These are phyloP conservation scores for Cephus nigrinus DNA, from an alignment of 2,888 invertebrate species.

Conservation along the genomic window DNA sequence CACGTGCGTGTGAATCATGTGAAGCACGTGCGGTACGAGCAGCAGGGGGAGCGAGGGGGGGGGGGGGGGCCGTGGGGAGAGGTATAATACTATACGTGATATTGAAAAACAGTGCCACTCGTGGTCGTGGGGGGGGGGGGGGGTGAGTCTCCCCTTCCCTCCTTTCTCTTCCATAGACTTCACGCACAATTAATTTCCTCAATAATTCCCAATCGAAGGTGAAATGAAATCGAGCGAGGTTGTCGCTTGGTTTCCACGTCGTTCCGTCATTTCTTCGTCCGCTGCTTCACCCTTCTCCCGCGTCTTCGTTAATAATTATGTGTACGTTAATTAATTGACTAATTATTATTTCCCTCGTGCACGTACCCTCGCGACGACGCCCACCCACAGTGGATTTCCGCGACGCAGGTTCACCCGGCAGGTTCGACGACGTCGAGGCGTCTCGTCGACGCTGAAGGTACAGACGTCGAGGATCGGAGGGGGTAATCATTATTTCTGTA, in stretches of 20 bases:
- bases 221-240: constrained; percentile 27
- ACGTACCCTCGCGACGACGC: constrained; percentile 28
- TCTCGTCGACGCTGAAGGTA: background rate
- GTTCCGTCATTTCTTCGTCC: constrained; percentile 2
- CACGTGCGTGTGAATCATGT: background rate
- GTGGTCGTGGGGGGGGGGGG: constrained; percentile 5
- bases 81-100: constrained; percentile 21
- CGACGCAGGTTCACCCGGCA: background rate
- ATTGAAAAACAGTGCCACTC: constrained; percentile 47
- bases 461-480: constrained; percentile 18
- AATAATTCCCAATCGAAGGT: constrained; percentile 59
- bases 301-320: constrained; percentile 63
- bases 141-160: background rate
- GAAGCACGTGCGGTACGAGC: background rate
- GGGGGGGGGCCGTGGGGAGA: constrained; percentile 7
- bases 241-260: constrained; percentile 9
- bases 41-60: background rate
- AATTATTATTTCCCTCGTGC: constrained; percentile 58
- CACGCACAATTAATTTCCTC: constrained; percentile 65
- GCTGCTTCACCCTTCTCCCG: constrained; percentile 23
- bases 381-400: constrained; percentile 10
- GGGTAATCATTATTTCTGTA: constrained; percentile 45
- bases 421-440: constrained; percentile 22
- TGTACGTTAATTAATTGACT: constrained; percentile 64
- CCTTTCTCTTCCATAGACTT: constrained; percentile 40